Evolutionary conservation across 2,797 vertebrate genomes (phyloP), one percentile per base, ranked within the genome.

Genomic region (Chelmon rostratus): DNA sequence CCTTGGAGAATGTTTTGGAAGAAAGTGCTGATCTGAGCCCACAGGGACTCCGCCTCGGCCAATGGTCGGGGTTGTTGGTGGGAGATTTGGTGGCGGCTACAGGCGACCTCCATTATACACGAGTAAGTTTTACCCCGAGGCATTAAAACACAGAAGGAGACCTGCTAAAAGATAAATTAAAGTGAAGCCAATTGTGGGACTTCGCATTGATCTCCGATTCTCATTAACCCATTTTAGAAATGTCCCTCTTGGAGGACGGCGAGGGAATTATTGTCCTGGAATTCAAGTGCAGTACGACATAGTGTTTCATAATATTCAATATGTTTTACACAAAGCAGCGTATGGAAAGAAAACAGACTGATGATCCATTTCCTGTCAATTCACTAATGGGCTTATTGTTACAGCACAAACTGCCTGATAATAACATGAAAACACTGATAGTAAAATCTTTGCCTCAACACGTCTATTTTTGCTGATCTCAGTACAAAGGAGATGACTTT

Each of bases 171-270:
- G 83, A 91, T 82, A 77, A 66, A 92, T 92, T 79, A 87, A 86
- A 88, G 58, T 59, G 59, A 89, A 92, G 82, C 82, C 76, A 90
- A 81, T 82, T 79, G 81, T 78, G 73, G 67, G 52, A 70, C 76
- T 77, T 72, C 15, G 71, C 88, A 93, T 92, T 89, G 92, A 94
- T 94, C 82, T 85, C 73, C 12, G 37, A 89, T 89, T 91, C 76
- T 94, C 90, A 94, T 94, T 94, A 94, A 88, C 92, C 92, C 81
- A 87, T 89, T 92, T 93, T 47, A 80, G 62, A 85, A 86, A 73
- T 77, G 72, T 77, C 66, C 69, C 72, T 83, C 62, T 88, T 78
- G 56, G 64, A 71, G 66, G 68, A 78, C 68, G 63, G 76, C 79
- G 0, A 74, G 91, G 88, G 83, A 91, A 89, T 92, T 90, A 76